Base-by-base conservation (phyloP, 2,888 invertebrate species). In the Rugalucina vietnamica region DNA sequence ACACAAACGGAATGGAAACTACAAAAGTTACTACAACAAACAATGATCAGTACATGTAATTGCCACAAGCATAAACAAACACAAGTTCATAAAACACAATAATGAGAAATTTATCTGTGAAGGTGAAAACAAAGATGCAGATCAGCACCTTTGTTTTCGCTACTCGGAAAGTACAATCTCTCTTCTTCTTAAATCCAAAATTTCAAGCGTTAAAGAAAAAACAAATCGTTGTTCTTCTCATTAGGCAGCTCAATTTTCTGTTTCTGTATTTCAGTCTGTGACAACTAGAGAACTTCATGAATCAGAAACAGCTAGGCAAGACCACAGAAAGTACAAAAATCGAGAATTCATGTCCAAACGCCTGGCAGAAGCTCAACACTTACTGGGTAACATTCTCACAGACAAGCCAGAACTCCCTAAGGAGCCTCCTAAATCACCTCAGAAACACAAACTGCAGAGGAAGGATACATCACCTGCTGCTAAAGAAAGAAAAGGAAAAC, bases 371-470 rank as follows among this genome's bases (percentile, higher is more conserved):
- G 94, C 93, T 5, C 90, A 90, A 76, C 82, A 90, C 57, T 89
- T 94, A 32, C 88, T 93, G 81, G 92, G 91, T 43, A 92, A 92
- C 57, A 90, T 92, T 18, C 80, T 93, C 12, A 89, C 90, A 24
- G 93, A 93, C 60, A 89, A 91, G 57, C 90, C 89, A 36, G 82
- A 90, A 27, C 78, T 92, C 4, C 91, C 90, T 18, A 87, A 88
- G 74, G 89, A 90, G 73, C 79, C 81, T 14, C 85, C 80, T 79
- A 85, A 57, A 85, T 82, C 72, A 24, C 29, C 39, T 14, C 5
- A 27, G 49, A 72, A 72, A 39, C 72, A 2, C 29, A 72, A 72
- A 21, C 3, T 39, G 27, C 43, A 49, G 72, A 36, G 70, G 37
- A 65, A 65, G 65, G 72, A 72, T 29, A 72, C 39, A 49, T 72